Evolutionary conservation across 2,113 vertebrate genomes (phyloP).

Genomic region (Callipepla squamata): DNA sequence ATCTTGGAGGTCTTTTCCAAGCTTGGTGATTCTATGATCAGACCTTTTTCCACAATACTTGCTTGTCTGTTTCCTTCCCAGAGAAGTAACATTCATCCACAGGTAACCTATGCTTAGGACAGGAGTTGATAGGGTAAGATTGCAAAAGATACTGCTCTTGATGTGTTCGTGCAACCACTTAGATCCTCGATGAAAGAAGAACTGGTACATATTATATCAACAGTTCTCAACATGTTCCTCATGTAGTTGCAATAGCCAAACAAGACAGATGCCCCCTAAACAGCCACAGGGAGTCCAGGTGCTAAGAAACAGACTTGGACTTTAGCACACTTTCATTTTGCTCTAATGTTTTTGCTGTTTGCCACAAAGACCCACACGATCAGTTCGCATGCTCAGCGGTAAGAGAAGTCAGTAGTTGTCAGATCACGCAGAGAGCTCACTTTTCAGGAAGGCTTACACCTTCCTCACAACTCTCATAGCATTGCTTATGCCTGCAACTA

Average conservation of each 20-base stretch:
- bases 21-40: no score
- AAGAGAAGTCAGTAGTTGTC: conserved; percentile 17
- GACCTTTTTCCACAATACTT: not conserved
- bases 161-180: not conserved
- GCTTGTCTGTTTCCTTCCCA: not conserved
- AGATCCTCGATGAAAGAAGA: not conserved
- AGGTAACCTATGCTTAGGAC: not conserved
- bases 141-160: not conserved
- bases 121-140: not conserved
- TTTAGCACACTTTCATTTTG: not conserved
- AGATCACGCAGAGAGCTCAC: not conserved
- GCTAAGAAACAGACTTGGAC: not conserved
- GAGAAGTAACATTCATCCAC: not conserved
- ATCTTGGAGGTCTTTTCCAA: no score
- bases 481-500: conserved; percentile 29
- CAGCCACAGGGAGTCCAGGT: not conserved
- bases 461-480: not conserved
- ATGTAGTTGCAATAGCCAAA: not conserved
- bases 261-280: not conserved
- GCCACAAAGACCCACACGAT: not conserved
- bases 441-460: not conserved
- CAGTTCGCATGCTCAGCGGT: not conserved
- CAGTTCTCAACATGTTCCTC: not conserved
- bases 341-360: not conserved
- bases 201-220: not conserved